Base-by-base conservation (phyloP, 2,797 vertebrate species). In the Pampus argenteus region DNA sequence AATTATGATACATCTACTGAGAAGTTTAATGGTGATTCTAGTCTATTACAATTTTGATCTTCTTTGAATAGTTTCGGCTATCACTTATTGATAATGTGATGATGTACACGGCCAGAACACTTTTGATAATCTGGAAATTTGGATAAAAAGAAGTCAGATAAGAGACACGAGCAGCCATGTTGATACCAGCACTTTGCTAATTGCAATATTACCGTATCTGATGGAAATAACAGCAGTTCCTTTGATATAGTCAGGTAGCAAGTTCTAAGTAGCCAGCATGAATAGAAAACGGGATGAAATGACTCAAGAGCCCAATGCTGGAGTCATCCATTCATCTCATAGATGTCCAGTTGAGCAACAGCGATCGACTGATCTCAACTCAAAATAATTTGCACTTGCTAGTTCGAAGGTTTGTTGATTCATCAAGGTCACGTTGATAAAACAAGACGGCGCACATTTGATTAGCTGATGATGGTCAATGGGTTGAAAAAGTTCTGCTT, bases 341-440 rank as follows among this genome's bases (percentile, higher is more conserved):
- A 47, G n/a, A 20, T 11, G n/a, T 56, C 15, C 25, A 28, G 18
- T 2, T 25, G 14, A 79, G 66, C 31, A 23, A 31, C 29, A 10
- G 20, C 11, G 40, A 25, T 15, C 11, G 40, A 10, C 18, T 20
- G 5, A 0, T 62, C 51, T 34, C 9, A 7, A 18, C 31, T 55
- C 57, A 13, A 25, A 25, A 13, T n/a, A 6, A 9, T 49, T 65
- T 50, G 69, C 58, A 47, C 55, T 54, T 9, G 28, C 28, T 45
- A 10, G 49, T 31, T 38, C 18, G 7, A 38, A 10, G 1, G 22
- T n/a, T 4, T 5, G 23, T 20, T 20, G 0, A 1, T 38, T 9
- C 2, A 26, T 36, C 9, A 10, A 25, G 3, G 26, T 3, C 47
- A 11, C 38, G 1, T 3, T 7, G 31, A 40, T 9, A 48, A 36